Base-by-base conservation (phyloP, 2,888 invertebrate genomes). In the Osmoderma eremita region DNA sequence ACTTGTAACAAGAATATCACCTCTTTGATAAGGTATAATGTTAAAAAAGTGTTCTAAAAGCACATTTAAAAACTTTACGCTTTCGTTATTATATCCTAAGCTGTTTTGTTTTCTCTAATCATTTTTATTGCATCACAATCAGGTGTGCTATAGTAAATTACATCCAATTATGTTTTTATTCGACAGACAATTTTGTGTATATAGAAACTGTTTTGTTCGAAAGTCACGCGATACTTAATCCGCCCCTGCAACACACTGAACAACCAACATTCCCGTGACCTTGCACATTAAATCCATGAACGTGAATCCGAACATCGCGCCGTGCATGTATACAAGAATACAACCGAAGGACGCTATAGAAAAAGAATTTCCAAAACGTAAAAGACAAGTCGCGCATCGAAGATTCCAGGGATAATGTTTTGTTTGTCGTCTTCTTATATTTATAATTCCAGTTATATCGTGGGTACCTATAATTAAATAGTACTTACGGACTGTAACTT, bases 401-500 rank as follows among this genome's bases (percentile, higher is more conserved):
- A 17, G 8, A 50, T 22, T 20, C 8, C 10, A 36, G 36, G 10
- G n/a, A n/a, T n/a, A n/a, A n/a, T n/a, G n/a, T n/a, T n/a, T 5
- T 10, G 30, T 50, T 50, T 50, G 12, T 13, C 50, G n/a, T 24
- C 50, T 24, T 24, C 24, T n/a, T 10, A 10, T 12, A 49, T 22
- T 24, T 24, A 24, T 5, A 5, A 24, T 24, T 24, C 24, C n/a
- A 20, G 20, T 49, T 45, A 45, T 18, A 30, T 30, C 30, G 10
- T 5, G 30, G n/a, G n/a, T n/a, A n/a, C n/a, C 24, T 3, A 50
- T n/a, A 18, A 18, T 49, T 49, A 20, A 50, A 24, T 20, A 70
- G 63, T 86, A 95, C 95, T 95, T 86, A 95, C 95, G 95, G 87
- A 95, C 94, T 90, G 94, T 89, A 81, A 95, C 92, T 83, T 90